Percentiles rank a stretch among this genome's conserved stretches.
Evolutionary conservation across 2,888 invertebrate species (phyloP).

Genomic region (Apamea anceps): DNA sequence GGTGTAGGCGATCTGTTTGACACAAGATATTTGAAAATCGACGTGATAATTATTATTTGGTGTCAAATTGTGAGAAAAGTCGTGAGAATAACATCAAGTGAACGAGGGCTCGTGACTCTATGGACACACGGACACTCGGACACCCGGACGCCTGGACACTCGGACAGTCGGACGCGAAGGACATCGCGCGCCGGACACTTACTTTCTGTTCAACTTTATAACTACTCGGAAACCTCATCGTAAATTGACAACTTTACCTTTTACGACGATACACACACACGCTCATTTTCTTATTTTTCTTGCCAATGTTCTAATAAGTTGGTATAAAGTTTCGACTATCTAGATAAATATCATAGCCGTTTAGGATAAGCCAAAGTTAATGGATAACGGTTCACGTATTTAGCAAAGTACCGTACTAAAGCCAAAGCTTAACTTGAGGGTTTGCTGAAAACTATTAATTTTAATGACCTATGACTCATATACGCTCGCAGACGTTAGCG

Average conservation of each 20-base stretch:
- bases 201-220: slow-evolving; percentile 49
- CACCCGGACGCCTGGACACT: slow-evolving; percentile 9
- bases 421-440: slow-evolving; percentile 29
- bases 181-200: slow-evolving; percentile 29
- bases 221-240: slow-evolving; percentile 61
- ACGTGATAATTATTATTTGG: slow-evolving; percentile 76
- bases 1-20: slow-evolving; percentile 67
- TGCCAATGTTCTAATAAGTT: slow-evolving; percentile 55
- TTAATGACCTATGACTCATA: slow-evolving; percentile 62
- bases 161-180: slow-evolving; percentile 5
- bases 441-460: slow-evolving; percentile 64
- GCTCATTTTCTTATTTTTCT: slow-evolving; percentile 63
- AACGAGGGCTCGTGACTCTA: slow-evolving; percentile 70
- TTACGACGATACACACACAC: slow-evolving; percentile 50
- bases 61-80: slow-evolving; percentile 76
- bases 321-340: slow-evolving; percentile 61
- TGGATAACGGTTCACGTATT: slow-evolving; percentile 52
- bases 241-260: slow-evolving; percentile 69
- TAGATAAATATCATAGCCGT: slow-evolving; percentile 61
- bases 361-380: slow-evolving; percentile 43
- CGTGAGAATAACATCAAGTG: slow-evolving; percentile 75
- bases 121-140: slow-evolving; percentile 46
- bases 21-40: slow-evolving; percentile 70
- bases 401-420: slow-evolving; percentile 37
- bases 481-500: slow-evolving; percentile 52